Percentiles rank a stretch among this genome's conserved stretches.
phyloP scores from a whole-genome alignment of 2,888 invertebrate species.

The Crepidodera aurea region DNA sequence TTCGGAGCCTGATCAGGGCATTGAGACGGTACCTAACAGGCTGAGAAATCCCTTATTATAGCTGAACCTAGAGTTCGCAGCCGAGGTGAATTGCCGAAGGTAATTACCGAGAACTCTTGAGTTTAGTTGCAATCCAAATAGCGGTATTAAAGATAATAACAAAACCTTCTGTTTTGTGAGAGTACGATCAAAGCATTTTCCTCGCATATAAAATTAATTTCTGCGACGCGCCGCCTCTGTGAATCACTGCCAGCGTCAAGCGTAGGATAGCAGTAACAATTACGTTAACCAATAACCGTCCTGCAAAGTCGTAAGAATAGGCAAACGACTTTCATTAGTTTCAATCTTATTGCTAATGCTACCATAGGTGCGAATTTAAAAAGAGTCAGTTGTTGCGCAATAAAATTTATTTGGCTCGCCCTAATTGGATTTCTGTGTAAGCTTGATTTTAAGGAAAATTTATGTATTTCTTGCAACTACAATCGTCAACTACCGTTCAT shows the following conservation, averaged over 20 bases:
- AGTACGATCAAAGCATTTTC: too few relatives aligned
- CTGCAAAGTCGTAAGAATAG: slow-evolving; percentile 37
- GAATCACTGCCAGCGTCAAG: not conserved
- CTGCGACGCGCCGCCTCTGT: not conserved
- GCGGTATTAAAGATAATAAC: too few relatives aligned
- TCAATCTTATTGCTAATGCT: slow-evolving; percentile 24
- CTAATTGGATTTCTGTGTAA: slow-evolving; percentile 46
- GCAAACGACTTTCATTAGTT: slow-evolving; percentile 40
- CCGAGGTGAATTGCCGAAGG: too few relatives aligned
- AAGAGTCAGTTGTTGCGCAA: slow-evolving; percentile 32
- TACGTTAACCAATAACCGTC: slow-evolving; percentile 36
- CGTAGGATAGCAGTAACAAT: slow-evolving; percentile 32
- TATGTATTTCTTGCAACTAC: slow-evolving; percentile 38
- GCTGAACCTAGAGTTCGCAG: too few relatives aligned
- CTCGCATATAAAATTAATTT: too few relatives aligned
- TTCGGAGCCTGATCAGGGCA: too few relatives aligned
- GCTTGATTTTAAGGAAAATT: slow-evolving; percentile 42
- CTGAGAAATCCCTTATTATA: too few relatives aligned
- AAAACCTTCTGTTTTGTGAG: too few relatives aligned
- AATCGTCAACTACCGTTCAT: slow-evolving; percentile 39
- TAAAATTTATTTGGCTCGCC: slow-evolving; percentile 38
- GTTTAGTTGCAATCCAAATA: too few relatives aligned
- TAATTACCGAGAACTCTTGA: too few relatives aligned
- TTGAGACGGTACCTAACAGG: too few relatives aligned
- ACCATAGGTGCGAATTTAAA: slow-evolving; percentile 42